These are phyloP conservation scores for Epinephelus lanceolatus DNA, from an alignment of 2,113 vertebrate species.

Conservation along the genomic window DNA sequence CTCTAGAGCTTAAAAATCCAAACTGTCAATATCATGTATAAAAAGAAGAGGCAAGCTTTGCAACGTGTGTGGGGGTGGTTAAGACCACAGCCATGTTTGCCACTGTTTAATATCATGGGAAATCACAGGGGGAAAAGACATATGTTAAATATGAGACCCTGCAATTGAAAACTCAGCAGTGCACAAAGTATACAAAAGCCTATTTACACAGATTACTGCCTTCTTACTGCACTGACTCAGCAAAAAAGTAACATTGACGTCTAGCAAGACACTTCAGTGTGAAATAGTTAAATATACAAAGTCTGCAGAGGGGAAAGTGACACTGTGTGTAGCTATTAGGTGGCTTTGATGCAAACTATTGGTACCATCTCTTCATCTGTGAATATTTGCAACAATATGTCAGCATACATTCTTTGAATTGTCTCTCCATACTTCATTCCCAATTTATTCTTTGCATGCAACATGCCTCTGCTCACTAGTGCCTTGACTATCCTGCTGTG, in stretches of 20 bases:
- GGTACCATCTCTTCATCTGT: background rate
- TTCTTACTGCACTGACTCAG: background rate
- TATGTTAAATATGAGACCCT: background rate
- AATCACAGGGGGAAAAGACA: background rate
- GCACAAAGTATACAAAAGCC: background rate
- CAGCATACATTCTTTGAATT: background rate
- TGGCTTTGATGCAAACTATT: conserved; percentile 6
- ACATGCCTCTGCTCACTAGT: background rate
- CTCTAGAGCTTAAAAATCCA: background rate
- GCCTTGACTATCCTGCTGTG: background rate
- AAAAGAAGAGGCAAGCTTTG: background rate
- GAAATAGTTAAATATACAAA: background rate
- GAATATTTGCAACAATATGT: background rate
- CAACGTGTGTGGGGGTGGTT: too few relatives aligned
- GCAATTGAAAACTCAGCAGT: background rate
- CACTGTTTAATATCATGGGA: background rate
- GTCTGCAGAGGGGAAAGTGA: background rate
- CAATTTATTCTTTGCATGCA: background rate
- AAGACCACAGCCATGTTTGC: background rate
- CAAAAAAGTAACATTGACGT: background rate
- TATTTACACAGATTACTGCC: background rate
- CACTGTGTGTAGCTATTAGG: background rate
- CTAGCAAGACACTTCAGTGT: background rate
- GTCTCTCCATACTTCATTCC: background rate
- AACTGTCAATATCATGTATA: background rate